Evolutionary conservation across 2,888 invertebrate genomes (phyloP), one percentile per base, ranked within the genome.

Genomic region (Pedicia rivosa): DNA sequence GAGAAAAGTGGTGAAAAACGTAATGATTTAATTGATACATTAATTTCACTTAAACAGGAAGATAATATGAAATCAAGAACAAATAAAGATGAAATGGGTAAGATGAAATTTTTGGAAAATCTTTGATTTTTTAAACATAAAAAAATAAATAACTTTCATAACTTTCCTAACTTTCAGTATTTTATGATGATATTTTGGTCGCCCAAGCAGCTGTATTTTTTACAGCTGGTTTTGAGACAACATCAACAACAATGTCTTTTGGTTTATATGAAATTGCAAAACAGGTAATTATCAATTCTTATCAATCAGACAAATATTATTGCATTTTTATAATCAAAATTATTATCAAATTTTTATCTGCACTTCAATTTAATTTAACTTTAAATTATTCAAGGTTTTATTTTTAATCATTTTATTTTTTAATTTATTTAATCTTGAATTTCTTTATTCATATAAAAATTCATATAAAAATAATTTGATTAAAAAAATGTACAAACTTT

Each of bases 21-120:
- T 8, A 58, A 63, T 35, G 69, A 70, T 47, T 54, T 70, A 2
- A 58, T 70, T 28, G 68, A 69, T 44, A 45, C 64, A 4, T 46
- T 70, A 9, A 50, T 68, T 24, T 54, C 57, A 2, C 40, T 67
- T 5, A 62, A 55, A 20, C 51, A 56, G 34, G 52, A 54, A 31
- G 46, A 47, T 1, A 44, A 42, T 9, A 24, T 36, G 12, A 45
- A 49, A 5, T 39, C 45, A 12, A 12, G n/a, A n/a, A 27, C 6
- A 4, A 6, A 10, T 12, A 27, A 7, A 12, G 12, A 6, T 27
- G 12, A 27, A 12, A 13, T 12, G 3, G 20, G 20, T 20, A 6
- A 20, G 20, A 6, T 6, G 8, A 6, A 20, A 20, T 8, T 6
- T 20, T 20, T 20, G 8, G 8, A 6, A 6, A 20, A 20, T 20